Evolutionary conservation across 2,797 vertebrate genomes (phyloP).

Genomic region (Crypturellus tataupa): DNA sequence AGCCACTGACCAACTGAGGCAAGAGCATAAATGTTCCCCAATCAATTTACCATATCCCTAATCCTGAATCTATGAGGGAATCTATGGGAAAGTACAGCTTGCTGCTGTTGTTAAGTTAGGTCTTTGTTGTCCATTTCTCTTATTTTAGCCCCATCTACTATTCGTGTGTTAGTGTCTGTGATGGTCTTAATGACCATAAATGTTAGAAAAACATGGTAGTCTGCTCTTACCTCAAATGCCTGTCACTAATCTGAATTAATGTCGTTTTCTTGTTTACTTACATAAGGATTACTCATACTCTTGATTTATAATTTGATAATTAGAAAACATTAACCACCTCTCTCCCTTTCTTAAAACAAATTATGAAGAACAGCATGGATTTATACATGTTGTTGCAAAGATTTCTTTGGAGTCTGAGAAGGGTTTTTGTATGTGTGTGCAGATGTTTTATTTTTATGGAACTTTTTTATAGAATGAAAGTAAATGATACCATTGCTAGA

Average conservation of each 20-base stretch:
- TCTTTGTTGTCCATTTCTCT: background rate
- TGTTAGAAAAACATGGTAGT: background rate
- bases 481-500: background rate
- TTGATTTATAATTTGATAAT: background rate
- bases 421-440: background rate
- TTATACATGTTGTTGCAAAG: background rate
- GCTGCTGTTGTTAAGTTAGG: background rate
- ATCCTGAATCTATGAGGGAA: background rate
- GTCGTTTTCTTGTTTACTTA: background rate
- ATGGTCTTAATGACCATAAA: background rate
- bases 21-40: background rate
- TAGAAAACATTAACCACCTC: background rate
- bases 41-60: background rate
- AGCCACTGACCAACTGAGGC: conserved; percentile 5
- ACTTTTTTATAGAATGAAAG: background rate
- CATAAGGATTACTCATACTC: background rate
- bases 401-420: background rate
- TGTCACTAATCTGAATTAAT: background rate
- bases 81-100: background rate
- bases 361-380: rapidly evolving
- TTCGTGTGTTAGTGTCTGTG: background rate
- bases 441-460: background rate
- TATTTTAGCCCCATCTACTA: background rate
- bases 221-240: background rate
- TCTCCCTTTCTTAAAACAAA: background rate